These are phyloP conservation scores for Cyprinus carpio DNA, from an alignment of 2,113 vertebrate genomes.

Conservation along the genomic window DNA sequence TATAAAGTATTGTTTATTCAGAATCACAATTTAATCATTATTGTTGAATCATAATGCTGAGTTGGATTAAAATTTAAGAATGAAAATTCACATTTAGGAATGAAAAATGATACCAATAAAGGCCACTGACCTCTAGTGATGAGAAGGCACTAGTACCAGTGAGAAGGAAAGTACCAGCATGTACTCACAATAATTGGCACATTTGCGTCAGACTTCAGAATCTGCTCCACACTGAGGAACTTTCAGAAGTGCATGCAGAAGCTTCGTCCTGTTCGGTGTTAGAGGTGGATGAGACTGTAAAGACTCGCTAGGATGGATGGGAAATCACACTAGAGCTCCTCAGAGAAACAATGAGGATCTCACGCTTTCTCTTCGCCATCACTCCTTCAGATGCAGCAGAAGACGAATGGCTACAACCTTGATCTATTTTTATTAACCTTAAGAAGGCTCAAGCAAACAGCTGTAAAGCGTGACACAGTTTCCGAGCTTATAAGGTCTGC, in stretches of 20 bases:
- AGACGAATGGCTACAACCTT: background rate
- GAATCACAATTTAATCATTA: background rate
- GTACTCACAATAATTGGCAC: background rate
- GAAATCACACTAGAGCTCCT: background rate
- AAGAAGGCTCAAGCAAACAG: background rate
- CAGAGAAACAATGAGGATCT: background rate
- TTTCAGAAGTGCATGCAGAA: background rate
- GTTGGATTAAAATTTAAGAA: no score
- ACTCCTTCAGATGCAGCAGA: background rate
- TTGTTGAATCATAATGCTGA: background rate
- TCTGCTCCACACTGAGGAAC: background rate
- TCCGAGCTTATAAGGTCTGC: background rate
- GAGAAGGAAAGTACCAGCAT: background rate
- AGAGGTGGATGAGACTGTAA: background rate
- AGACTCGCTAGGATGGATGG: background rate
- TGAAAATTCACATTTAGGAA: no score
- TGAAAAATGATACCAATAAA: no score
- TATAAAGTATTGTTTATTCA: no score
- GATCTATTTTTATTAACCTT: slow-evolving; percentile 17
- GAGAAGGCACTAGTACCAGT: no score
- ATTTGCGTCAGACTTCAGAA: background rate
- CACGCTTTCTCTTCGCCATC: background rate
- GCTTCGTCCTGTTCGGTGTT: background rate
- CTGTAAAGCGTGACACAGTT: background rate
- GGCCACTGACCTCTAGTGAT: no score